Evolutionary conservation across 2,888 invertebrate species (phyloP).

Genomic region (Cephonodes hylas): DNA sequence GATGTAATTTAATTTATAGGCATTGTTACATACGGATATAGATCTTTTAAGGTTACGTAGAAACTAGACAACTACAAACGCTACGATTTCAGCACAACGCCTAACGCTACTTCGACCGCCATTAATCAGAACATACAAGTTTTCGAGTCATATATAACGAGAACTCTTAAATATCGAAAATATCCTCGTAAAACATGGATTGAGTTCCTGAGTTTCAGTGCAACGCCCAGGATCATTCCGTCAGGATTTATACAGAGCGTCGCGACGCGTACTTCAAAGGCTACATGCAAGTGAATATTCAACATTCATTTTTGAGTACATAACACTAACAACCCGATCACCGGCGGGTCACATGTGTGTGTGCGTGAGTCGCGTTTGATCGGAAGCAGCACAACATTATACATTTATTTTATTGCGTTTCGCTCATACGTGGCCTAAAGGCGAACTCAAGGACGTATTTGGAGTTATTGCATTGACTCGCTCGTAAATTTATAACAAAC

Average conservation of each 20-base stretch:
- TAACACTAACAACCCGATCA: conserved; percentile 6
- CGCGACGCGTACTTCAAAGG: conserved; percentile 7
- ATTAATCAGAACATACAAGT: no score
- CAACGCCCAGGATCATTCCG: background rate
- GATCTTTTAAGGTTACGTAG: no score
- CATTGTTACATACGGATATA: no score
- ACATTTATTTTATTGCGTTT: conserved; percentile 21
- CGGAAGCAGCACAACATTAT: background rate
- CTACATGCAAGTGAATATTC: conserved; percentile 5
- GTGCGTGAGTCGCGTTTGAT: background rate
- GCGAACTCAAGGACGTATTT: conserved; percentile 19
- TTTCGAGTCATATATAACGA: no score
- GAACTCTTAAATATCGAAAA: background rate
- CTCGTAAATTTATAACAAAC: conserved; percentile 19
- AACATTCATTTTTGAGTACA: conserved; percentile 10
- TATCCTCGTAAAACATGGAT: background rate
- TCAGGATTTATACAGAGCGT: background rate
- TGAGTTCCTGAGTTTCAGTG: background rate
- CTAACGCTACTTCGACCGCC: no score
- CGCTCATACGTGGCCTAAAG: conserved; percentile 9
- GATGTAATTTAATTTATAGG: no score
- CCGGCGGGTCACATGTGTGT: background rate
- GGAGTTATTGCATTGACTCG: conserved; percentile 26
- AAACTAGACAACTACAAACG: no score
- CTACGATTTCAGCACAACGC: no score